Percentiles rank a stretch among this genome's conserved stretches.
These are phyloP conservation scores for Typhlichthys subterraneus DNA, from an alignment of 2,797 vertebrate genomes.

Conservation along the genomic window DNA sequence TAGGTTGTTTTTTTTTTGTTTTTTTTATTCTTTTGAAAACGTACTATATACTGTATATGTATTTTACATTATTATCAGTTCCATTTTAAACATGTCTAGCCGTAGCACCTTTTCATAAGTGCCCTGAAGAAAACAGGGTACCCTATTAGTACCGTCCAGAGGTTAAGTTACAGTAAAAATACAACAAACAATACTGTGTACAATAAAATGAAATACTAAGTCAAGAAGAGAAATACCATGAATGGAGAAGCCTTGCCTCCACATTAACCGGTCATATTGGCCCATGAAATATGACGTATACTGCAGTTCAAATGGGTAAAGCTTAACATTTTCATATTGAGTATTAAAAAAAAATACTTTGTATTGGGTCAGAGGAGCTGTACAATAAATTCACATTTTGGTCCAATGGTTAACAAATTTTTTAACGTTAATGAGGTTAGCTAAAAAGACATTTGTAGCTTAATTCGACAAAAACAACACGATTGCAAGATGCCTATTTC, in stretches of 20 bases:
- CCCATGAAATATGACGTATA: slow-evolving; percentile 62
- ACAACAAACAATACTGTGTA: slow-evolving; percentile 74
- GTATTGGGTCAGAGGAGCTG: slow-evolving; percentile 56
- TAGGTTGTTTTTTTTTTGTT: slow-evolving; percentile 41
- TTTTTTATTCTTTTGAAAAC: slow-evolving; percentile 69
- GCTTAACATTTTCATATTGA: slow-evolving; percentile 48
- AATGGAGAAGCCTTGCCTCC: slow-evolving; percentile 45
- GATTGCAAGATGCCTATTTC: slow-evolving; percentile 34
- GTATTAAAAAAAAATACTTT: slow-evolving; percentile 19
- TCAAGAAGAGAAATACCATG: slow-evolving; percentile 33
- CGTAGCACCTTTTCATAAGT: slow-evolving; percentile 69
- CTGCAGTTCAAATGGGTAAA: slow-evolving; percentile 71
- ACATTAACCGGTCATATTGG: slow-evolving; percentile 51
- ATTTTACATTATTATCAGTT: slow-evolving; percentile 76
- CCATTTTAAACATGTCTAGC: slow-evolving; percentile 57
- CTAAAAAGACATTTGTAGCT: slow-evolving; percentile 38
- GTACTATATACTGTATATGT: slow-evolving; percentile 78
- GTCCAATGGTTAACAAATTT: slow-evolving; percentile 61
- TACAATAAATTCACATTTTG: slow-evolving; percentile 74
- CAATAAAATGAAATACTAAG: slow-evolving; percentile 57
- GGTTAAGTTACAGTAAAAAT: slow-evolving; percentile 74
- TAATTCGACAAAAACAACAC: slow-evolving; percentile 29
- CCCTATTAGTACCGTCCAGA: slow-evolving; percentile 72
- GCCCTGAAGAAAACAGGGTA: slow-evolving; percentile 71
- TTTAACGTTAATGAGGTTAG: slow-evolving; percentile 38